These are phyloP conservation scores for Unio pictorum DNA, from an alignment of 2,888 invertebrate genomes.

Conservation along the genomic window DNA sequence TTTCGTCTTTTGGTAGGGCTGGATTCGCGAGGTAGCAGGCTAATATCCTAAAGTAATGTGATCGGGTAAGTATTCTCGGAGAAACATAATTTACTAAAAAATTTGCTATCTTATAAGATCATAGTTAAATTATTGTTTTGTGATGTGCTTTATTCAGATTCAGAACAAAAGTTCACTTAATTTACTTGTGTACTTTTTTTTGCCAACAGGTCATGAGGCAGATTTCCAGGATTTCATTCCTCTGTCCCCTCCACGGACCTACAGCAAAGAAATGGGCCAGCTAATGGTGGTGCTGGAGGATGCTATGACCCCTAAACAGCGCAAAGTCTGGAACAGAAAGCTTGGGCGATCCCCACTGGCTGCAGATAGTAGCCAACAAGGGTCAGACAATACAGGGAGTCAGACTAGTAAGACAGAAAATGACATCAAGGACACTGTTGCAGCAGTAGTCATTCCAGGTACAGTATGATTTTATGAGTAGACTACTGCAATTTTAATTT, in stretches of 20 bases:
- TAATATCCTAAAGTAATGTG: too few species aligned
- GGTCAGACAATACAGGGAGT: background rate
- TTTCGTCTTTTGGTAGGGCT: too few species aligned
- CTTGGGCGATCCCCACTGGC: conserved; percentile 34
- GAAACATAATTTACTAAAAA: too few species aligned
- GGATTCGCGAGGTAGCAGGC: too few species aligned
- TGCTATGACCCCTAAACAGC: conserved; percentile 25
- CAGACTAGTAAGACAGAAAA: background rate
- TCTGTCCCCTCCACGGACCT: conserved; percentile 47
- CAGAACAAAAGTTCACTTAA: background rate
- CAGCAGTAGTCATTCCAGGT: background rate
- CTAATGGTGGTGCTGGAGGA: conserved; percentile 39
- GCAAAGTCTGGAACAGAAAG: conserved; percentile 28
- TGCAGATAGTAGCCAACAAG: background rate
- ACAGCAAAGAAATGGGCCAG: conserved; percentile 46
- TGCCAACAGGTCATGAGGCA: conserved; percentile 49
- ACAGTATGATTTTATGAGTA: too few species aligned
- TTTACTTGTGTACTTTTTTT: conserved; percentile 1
- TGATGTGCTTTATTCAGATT: background rate
- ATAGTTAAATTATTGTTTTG: background rate
- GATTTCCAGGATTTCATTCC: conserved; percentile 53
- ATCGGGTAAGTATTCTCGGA: too few species aligned
- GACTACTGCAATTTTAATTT: too few species aligned
- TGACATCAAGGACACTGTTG: background rate
- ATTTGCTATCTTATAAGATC: too few species aligned